Percentiles rank a stretch among this genome's conserved stretches.
Conservation (phyloP, 2,797 vertebrate genomes). For the Valencia hispanica region DNA sequence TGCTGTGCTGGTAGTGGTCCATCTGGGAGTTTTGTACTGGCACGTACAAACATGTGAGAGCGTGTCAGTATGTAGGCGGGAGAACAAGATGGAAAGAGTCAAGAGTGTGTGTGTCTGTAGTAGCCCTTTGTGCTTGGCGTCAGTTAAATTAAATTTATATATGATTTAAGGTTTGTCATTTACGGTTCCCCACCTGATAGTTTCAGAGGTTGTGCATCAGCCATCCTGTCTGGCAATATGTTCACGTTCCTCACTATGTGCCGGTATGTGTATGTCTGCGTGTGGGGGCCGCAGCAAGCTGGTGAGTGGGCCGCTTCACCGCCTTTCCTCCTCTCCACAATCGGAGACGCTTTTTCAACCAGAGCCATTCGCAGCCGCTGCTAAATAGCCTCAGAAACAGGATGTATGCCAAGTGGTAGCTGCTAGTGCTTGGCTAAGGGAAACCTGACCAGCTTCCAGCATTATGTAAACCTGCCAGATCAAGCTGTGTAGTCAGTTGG, state of each 20-base stretch:
- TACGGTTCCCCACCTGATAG: conserved; percentile 37
- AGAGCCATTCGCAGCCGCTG: conserved; percentile 66
- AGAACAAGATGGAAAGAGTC: conserved; percentile 68
- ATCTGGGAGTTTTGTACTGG: conserved; percentile 76
- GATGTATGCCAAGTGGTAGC: conserved; percentile 67
- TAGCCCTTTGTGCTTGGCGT: conserved; percentile 11
- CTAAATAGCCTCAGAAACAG: conserved; percentile 68
- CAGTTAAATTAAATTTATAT: conserved; percentile 30
- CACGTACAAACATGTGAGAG: conserved; percentile 57
- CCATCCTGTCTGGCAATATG: background rate
- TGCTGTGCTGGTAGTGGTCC: conserved; percentile 69
- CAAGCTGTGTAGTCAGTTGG: conserved; percentile 67
- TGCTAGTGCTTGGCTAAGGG: conserved; percentile 59
- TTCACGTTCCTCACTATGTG: background rate
- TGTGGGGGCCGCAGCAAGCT: conserved; percentile 71
- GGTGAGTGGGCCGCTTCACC: conserved; percentile 73
- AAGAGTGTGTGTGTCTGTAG: conserved; percentile 41
- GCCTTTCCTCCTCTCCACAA: conserved; percentile 50
- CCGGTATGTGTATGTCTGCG: conserved; percentile 31
- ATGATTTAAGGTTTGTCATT: conserved; percentile 18
- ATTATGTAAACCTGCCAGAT: conserved; percentile 69
- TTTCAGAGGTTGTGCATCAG: conserved; percentile 13
- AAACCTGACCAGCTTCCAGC: conserved; percentile 49
- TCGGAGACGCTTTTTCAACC: conserved; percentile 52
- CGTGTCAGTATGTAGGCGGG: conserved; percentile 64